Evolutionary conservation across 2,888 invertebrate species (phyloP).

Genomic region (Pteria penguin): DNA sequence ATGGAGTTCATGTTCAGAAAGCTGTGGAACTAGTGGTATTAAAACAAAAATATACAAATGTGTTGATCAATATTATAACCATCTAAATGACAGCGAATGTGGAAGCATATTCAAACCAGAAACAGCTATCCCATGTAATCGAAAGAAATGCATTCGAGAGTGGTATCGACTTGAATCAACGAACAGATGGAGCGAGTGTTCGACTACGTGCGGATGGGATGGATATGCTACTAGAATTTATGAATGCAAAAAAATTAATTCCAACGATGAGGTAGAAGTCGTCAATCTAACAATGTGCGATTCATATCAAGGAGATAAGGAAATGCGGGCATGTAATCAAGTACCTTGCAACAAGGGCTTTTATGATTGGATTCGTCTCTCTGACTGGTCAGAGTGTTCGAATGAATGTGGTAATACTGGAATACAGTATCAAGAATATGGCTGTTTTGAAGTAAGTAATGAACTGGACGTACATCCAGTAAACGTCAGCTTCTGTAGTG

Average conservation of each 20-base stretch:
- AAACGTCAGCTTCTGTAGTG: background rate
- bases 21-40: slow-evolving; percentile 16
- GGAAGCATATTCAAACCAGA: slow-evolving; percentile 4
- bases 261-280: slow-evolving; percentile 12
- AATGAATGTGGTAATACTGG: slow-evolving; percentile 59
- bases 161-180: slow-evolving; percentile 57
- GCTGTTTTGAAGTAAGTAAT: slow-evolving; percentile 24
- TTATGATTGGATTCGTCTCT: slow-evolving; percentile 59
- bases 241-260: slow-evolving; percentile 3
- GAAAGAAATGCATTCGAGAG: slow-evolving; percentile 27
- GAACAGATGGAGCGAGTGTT: slow-evolving; percentile 60
- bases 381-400: slow-evolving; percentile 63
- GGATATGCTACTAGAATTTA: slow-evolving; percentile 43
- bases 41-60: slow-evolving; percentile 4
- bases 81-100: background rate
- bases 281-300: slow-evolving; percentile 4
- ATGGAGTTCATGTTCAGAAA: slow-evolving; percentile 60
- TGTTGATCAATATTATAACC: background rate
- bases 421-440: slow-evolving; percentile 32
- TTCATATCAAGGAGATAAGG: background rate
- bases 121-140: background rate
- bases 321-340: slow-evolving; percentile 12
- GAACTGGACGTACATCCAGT: slow-evolving; percentile 9
- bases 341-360: slow-evolving; percentile 6
- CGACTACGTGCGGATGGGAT: slow-evolving; percentile 50